Evolutionary conservation across 2,113 vertebrate species (phyloP), one percentile per base, ranked within the genome.

Genomic region (Anhinga anhinga): DNA sequence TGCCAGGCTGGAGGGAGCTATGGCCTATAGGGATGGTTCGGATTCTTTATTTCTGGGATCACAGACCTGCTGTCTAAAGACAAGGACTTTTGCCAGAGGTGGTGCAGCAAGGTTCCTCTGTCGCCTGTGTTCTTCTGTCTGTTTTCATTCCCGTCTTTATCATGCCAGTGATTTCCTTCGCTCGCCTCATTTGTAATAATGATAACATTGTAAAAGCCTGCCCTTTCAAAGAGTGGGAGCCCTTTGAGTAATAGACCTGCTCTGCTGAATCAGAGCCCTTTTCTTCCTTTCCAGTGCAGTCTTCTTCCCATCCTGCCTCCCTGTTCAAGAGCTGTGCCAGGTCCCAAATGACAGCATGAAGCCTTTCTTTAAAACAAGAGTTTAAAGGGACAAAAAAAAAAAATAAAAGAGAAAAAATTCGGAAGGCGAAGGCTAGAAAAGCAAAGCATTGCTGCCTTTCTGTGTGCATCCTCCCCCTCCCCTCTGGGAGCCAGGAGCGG

Each of bases 181-280:
- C 47, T 88, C 5, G 26, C 94, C 78, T 53, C 40, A 3, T 73
- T 73, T 45, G 47, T 22, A 42, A 74, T 50, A 61, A 70, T 11
- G 90, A 73, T 86, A 66, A 73, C 83, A 63, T 22, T 67, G 87
- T 77, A 13, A 4, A 11, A 50, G 25, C 38, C 58, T 73, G 88
- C 58, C 86, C 86, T 95, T 91, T 74, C 15, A 23, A 2, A 32
- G 86, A 20, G 85, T 19, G 2, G 52, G 77, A 94, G 58, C 63
- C 62, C 22, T 69, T 63, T 82, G 90, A 94, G 93, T 92, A 88
- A 82, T 23, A 32, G 78, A 87, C 88, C 82, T 44, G 86, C 86
- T 73, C 62, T 40, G 63, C 95, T 91, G 83, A 85, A 89, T 94
- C 91, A 92, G 47, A 94, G 81, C 91, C 78, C 63, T 85, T 62